phyloP scores from a whole-genome alignment of 2,888 invertebrate species.

The Rhagophthalmus giganteus region DNA sequence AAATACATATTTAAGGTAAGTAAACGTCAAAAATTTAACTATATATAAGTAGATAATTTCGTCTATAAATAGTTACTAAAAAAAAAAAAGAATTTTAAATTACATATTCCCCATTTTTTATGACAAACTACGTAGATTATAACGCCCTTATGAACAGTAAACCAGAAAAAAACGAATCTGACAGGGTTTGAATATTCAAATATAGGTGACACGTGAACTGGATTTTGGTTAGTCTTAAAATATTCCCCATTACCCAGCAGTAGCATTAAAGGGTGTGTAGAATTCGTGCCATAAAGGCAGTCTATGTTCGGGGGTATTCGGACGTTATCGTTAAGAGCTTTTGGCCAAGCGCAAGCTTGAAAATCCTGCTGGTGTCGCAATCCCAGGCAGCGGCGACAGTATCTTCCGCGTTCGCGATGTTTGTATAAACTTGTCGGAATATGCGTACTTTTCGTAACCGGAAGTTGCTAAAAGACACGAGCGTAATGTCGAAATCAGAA shows the following conservation, averaged over 20 bases:
- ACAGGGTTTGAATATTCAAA: constrained; percentile 26
- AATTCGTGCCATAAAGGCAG: constrained; percentile 24
- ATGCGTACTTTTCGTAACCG: constrained; percentile 16
- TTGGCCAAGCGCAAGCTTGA: constrained; percentile 30
- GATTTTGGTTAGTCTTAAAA: constrained; percentile 25
- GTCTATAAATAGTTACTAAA: too few species aligned
- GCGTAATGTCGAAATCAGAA: constrained; percentile 1
- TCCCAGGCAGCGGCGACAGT: constrained; percentile 30
- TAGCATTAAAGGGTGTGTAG: constrained; percentile 27
- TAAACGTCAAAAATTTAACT: too few species aligned
- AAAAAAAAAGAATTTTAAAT: too few species aligned
- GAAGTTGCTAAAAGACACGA: constrained; percentile 9
- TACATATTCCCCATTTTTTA: too few species aligned
- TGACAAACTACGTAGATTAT: constrained; percentile 6
- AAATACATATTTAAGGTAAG: too few species aligned
- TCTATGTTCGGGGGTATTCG: constrained; percentile 28
- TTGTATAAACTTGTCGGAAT: constrained; percentile 17
- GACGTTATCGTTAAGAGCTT: constrained; percentile 27
- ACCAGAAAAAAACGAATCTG: constrained; percentile 15
- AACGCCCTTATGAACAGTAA: constrained; percentile 17
- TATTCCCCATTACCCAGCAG: constrained; percentile 19
- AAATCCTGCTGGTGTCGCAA: constrained; percentile 29
- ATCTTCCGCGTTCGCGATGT: constrained; percentile 28
- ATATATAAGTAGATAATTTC: too few species aligned
- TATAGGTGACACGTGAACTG: constrained; percentile 23